Conservation (phyloP, 2,888 invertebrate species). For the Ochropleura leucogaster region DNA sequence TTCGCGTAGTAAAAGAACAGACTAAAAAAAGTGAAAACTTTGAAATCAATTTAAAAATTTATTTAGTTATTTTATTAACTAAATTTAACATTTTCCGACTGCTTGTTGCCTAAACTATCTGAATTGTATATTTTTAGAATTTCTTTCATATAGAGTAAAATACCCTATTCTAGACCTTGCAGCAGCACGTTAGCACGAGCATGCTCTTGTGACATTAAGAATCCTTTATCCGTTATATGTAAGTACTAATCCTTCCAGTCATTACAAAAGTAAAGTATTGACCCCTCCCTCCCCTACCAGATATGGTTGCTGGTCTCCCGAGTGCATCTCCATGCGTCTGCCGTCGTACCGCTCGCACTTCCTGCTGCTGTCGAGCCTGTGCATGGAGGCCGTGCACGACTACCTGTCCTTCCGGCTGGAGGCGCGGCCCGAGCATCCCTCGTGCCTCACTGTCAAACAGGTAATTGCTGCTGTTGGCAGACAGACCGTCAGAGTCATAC, state of each 20-base stretch:
- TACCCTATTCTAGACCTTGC: too few relatives aligned
- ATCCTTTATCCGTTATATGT: too few relatives aligned
- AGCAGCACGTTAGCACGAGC: background rate
- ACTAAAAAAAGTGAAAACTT: too few relatives aligned
- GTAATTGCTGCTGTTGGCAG: slow-evolving; percentile 65
- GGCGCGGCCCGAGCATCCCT: slow-evolving; percentile 95
- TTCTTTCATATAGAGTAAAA: too few relatives aligned
- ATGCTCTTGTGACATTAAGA: background rate
- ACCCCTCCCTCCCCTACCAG: slow-evolving; percentile 70
- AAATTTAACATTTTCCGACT: too few relatives aligned
- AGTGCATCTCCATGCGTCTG: slow-evolving; percentile 94
- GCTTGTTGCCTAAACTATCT: too few relatives aligned
- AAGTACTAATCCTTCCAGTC: background rate
- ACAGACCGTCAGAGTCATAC: too few relatives aligned
- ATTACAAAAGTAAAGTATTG: accelerated
- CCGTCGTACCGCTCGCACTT: slow-evolving; percentile 97
- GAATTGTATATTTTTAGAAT: too few relatives aligned
- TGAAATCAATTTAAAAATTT: too few relatives aligned
- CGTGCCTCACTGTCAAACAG: slow-evolving; percentile 96
- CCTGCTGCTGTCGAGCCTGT: slow-evolving; percentile 95
- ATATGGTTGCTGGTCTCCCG: slow-evolving; percentile 95
- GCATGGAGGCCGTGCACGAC: slow-evolving; percentile 97
- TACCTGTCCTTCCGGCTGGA: slow-evolving; percentile 96
- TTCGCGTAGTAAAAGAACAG: too few relatives aligned
- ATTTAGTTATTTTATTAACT: too few relatives aligned